A percentile compares a stretch with the other conserved stretches of the same genome.
phyloP scores from a whole-genome alignment of 2,113 vertebrate genomes.

The Colaptes auratus region DNA sequence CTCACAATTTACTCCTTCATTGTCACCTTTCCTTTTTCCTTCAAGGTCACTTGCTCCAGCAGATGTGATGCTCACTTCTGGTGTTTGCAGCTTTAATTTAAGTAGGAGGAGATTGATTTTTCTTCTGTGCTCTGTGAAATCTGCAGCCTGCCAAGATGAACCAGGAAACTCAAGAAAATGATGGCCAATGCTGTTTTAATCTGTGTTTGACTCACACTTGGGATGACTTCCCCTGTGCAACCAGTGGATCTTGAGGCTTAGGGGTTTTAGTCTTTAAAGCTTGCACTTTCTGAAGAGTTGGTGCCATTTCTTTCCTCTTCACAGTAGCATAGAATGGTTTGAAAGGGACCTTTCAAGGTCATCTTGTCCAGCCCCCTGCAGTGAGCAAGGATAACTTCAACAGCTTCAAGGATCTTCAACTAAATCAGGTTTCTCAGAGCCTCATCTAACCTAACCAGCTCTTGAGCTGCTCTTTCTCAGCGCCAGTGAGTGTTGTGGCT shows the following conservation, averaged over 20 bases:
- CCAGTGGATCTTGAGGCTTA: neutral
- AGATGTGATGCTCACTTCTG: neutral
- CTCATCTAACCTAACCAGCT: too few relatives aligned
- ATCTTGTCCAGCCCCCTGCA: too few relatives aligned
- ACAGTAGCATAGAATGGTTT: too few relatives aligned
- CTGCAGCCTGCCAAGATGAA: neutral
- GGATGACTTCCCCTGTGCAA: neutral
- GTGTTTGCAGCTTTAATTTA: neutral
- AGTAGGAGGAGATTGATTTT: neutral
- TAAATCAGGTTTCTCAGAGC: too few relatives aligned
- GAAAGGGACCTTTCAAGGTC: too few relatives aligned
- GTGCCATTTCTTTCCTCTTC: neutral
- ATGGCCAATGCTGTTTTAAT: neutral
- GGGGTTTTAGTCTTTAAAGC: neutral
- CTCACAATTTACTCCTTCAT: neutral
- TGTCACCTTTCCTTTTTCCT: neutral
- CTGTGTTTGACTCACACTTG: neutral
- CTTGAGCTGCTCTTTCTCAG: neutral
- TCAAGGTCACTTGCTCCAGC: neutral
- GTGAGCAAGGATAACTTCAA: too few relatives aligned
- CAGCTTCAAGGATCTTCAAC: too few relatives aligned
- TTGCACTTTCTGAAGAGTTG: neutral
- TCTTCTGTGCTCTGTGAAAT: neutral
- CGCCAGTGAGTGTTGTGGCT: neutral
- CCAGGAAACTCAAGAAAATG: neutral